phyloP scores from a whole-genome alignment of 2,113 vertebrate genomes.

The Microtus oregoni region DNA sequence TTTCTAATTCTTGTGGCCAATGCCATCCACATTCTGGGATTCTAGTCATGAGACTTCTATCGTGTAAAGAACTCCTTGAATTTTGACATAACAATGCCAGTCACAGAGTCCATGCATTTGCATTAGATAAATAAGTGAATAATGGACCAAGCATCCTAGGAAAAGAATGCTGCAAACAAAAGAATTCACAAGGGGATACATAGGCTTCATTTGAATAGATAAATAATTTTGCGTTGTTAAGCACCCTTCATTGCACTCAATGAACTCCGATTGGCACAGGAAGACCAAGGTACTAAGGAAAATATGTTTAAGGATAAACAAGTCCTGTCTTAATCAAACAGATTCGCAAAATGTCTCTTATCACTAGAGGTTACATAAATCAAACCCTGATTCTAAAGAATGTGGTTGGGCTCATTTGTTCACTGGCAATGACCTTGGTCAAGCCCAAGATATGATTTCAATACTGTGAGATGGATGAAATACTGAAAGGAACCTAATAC shows the following conservation, averaged over 20 bases:
- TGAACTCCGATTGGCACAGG: not conserved
- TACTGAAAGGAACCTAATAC: not conserved
- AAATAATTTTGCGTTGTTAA: not conserved
- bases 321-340: not conserved
- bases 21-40: not conserved
- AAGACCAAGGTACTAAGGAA: not conserved
- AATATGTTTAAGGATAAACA: not conserved
- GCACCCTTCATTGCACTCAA: not conserved
- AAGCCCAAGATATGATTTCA: not conserved
- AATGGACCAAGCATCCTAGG: not conserved
- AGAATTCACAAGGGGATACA: not conserved
- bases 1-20: not conserved
- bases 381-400: not conserved
- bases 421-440: not conserved
- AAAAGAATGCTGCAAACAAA: not conserved
- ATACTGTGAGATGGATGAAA: not conserved
- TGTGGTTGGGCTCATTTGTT: not conserved
- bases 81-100: not conserved
- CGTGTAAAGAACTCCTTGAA: not conserved
- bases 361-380: not conserved
- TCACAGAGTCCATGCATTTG: not conserved
- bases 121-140: constrained; percentile 8
- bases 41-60: not conserved
- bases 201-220: not conserved
- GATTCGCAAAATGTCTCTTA: not conserved